phyloP scores from a whole-genome alignment of 2,888 invertebrate species.

The Diarsia dahlii region DNA sequence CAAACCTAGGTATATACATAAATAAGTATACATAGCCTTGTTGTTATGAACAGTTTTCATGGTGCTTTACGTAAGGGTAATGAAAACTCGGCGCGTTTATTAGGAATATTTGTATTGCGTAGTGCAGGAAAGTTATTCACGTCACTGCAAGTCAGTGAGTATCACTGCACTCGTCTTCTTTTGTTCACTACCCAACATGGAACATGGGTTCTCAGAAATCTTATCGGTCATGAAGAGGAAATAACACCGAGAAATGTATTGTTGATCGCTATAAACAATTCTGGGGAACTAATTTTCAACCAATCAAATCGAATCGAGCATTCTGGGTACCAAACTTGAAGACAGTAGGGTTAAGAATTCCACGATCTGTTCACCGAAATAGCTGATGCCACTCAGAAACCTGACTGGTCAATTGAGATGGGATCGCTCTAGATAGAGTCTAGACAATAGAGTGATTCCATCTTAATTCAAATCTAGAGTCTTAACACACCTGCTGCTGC shows the following conservation, averaged over 20 bases:
- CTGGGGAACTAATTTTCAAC: background rate
- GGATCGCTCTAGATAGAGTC: too few species aligned
- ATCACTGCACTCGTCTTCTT: background rate
- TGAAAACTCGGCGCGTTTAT: slow-evolving; percentile 9
- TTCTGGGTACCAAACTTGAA: background rate
- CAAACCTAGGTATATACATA: background rate
- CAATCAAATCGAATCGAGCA: background rate
- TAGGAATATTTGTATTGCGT: slow-evolving; percentile 7
- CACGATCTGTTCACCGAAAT: too few species aligned
- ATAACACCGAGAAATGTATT: background rate
- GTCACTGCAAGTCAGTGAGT: background rate
- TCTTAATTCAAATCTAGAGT: too few species aligned
- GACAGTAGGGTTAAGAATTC: too few species aligned
- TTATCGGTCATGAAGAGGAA: slow-evolving; percentile 9
- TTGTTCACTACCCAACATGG: background rate
- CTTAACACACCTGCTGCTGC: too few species aligned
- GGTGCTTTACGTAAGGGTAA: slow-evolving; percentile 17
- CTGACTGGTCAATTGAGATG: background rate
- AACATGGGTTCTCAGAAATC: background rate
- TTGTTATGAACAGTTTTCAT: slow-evolving; percentile 7
- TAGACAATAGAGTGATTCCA: too few species aligned
- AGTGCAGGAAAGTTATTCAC: background rate
- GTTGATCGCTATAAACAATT: slow-evolving; percentile 10
- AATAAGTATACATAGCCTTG: background rate
- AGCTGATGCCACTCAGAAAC: background rate